Evolutionary conservation across 2,113 vertebrate species (phyloP).

Genomic region (Macaca mulatta): DNA sequence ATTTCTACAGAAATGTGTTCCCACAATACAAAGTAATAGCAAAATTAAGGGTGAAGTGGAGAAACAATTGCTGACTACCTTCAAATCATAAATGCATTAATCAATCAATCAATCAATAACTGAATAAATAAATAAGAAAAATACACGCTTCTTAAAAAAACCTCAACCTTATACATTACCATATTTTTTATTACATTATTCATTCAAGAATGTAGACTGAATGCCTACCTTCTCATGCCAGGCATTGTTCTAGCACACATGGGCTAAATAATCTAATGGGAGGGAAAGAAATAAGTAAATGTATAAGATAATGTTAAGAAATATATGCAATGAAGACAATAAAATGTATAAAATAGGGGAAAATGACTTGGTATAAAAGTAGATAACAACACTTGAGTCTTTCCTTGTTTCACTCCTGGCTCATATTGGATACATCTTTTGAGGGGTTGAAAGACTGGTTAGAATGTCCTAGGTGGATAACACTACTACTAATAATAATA

Average conservation of each 20-base stretch:
- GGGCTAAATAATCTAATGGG: background rate
- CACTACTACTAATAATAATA: no score
- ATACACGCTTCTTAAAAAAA: background rate
- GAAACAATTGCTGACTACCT: background rate
- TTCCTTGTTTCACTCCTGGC: no score
- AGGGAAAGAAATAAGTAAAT: background rate
- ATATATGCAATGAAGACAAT: background rate
- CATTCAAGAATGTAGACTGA: background rate
- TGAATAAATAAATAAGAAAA: background rate
- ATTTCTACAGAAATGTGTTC: no score
- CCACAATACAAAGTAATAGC: background rate
- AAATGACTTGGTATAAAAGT: background rate
- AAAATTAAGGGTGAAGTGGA: background rate
- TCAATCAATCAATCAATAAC: background rate
- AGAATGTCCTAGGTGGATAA: no score
- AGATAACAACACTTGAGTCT: no score
- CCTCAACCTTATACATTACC: background rate
- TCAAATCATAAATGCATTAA: background rate
- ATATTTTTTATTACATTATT: background rate
- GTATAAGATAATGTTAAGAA: background rate
- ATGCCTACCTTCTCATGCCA: background rate
- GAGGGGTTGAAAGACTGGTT: no score
- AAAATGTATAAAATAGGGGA: background rate
- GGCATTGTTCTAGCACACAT: background rate
- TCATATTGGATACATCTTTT: no score